Evolutionary conservation across 2,113 vertebrate species (phyloP), one percentile per base, ranked within the genome.

Genomic region (Nicator chloris): DNA sequence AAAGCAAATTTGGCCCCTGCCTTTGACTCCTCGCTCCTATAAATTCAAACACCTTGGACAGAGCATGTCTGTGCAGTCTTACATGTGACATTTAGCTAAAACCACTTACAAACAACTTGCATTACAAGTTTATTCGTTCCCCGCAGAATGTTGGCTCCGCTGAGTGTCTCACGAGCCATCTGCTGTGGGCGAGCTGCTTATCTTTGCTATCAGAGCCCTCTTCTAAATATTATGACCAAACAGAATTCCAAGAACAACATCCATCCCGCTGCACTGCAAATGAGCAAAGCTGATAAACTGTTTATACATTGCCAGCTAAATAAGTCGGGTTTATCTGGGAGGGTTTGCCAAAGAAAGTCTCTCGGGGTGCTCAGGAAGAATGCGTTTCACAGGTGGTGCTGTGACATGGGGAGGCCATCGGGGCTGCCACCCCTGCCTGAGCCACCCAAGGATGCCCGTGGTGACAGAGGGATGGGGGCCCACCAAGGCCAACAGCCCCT

Each of bases 191-290:
- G 94, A 98, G 96, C 96, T 94, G 94, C 93, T 98, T 98, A 97
- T 93, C 96, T 96, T 86, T 94, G 96, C 98, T 97, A 98, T 98
- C 97, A 94, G 95, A 97, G 92, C 97, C 95, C 97, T 97, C 97
- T 97, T 98, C 97, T 98, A 98, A 98, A 98, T 98, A 98, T 98
- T 98, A 97, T 97, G 97, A 97, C 97, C 95, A 98, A 96, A 96
- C 94, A 98, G 93, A 95, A 97, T 97, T 96, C 97, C 96, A 97
- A 97, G 96, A 97, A 97, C 96, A 98, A 97, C 97, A 95, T 96
- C 95, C 94, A 96, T 93, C 84, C 92, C 73, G 78, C 98, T 98
- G 97, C 98, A 97, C 93, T 96, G 97, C 95, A 95, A 91, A 96
- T 95, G 89, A 96, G 71, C 98, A 98, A 98, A 98, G 97, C 97